Evolutionary conservation across 2,113 vertebrate genomes (phyloP), one percentile per base, ranked within the genome.

Genomic region (Muntiacus reevesi): DNA sequence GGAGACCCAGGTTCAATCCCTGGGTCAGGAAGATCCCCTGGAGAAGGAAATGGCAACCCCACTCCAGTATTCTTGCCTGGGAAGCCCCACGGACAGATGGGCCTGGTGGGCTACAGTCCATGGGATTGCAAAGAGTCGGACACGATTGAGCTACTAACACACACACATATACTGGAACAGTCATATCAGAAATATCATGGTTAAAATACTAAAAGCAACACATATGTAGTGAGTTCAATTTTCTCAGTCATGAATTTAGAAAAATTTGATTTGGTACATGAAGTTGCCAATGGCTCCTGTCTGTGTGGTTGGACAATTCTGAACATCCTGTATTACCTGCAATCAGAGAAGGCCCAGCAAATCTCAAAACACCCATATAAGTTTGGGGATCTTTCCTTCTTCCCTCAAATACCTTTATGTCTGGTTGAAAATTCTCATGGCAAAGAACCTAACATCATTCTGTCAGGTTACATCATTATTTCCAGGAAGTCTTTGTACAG

Each of bases 121-220:
- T 43, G 71, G 40, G 40, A 43, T 2, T 43, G 3, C 23, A 43
- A 76, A 43, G 71, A 76, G 71, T 76, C 0, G 1, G 12, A 76
- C 36, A 76, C 0, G 1, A 76, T 9, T 43, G 21, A 76, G 71
- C 12, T 40, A 76, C 71, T 76, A 40, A 76, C 71, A 15, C 40
- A 76, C 23, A 43, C 78, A 94, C 12, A 90, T 86, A 79, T 83
- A 8, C 5, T 64, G 40, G 11, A 88, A 23, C 4, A 6, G 57
- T 36, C 43, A 78, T 60, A 11, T 47, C 64, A 94, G 45, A 85
- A 89, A 94, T 57, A 76, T 19, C 47, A 87, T n/a, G 2, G 15
- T 52, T 84, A 54, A 96, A 94, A 83, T 28, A 95, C 11, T 78
- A 83, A 96, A 91, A 59, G 45, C 15, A 92, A 60, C 14, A 92